Evolutionary conservation across 64 coral and sea anemone species (phyloP), one percentile per base, ranked within the genome.

Genomic region (Dendrophyllia cribrosa): DNA sequence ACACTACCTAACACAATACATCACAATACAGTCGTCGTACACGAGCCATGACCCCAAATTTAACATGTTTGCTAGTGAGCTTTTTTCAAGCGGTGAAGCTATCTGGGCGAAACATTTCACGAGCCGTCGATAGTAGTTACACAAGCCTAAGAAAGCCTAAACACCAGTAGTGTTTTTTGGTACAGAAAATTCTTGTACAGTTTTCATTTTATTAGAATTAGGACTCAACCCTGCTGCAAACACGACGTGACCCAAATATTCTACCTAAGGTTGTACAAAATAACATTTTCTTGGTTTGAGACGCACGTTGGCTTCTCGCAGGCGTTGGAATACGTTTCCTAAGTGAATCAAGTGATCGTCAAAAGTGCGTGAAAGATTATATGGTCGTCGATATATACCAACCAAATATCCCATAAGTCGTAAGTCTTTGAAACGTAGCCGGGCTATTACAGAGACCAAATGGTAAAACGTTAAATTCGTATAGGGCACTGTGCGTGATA

Each of bases 271-370:
- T 24, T 74, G 65, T 1, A 52, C 85, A 20, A 87, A 87, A n/a
- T 59, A 25, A 43, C 85, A 87, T 60, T 87, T 87, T 3, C n/a
- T 72, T 7, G 85, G 85, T 13, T 74, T 74, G 47, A 87, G 53
- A 1, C 53, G 19, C 3, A 87, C 55, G 10, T 21, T 74, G 9
- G 85, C 85, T 4, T 87, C 46, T 19, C 85, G 16, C 7, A 87
- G 69, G 22, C 85, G 49, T 26, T 56, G 11, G 6, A 87, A 74
- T 13, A 87, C 83, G 22, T 52, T 4, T 12, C 53, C 65, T 5
- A 86, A 22, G 13, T 86, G 83, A 46, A 17, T 46, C 9, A 87
- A 56, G 48, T 87, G 85, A 10, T 74, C 51, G 13, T 70, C 68
- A 45, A 74, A 87, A 2, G 85, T 70, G 3, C 53, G n/a, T 0